A percentile compares a stretch with the other conserved stretches of the same genome.
These are phyloP conservation scores for Mamestra brassicae DNA, from an alignment of 2,888 invertebrate species.

Conservation along the genomic window DNA sequence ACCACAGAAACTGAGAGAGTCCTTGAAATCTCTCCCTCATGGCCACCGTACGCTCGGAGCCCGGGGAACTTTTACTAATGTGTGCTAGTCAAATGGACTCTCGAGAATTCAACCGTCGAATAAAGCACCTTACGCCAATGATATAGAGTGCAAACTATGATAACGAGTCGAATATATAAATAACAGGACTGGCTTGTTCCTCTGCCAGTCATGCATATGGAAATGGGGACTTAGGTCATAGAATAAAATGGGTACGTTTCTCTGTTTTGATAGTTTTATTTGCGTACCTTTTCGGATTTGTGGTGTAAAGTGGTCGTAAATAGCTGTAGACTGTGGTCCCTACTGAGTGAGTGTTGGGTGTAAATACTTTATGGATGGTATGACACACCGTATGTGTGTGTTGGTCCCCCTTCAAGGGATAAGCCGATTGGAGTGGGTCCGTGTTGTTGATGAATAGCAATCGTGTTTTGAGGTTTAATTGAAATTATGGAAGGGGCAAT, in stretches of 20 bases:
- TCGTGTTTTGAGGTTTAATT: conserved; percentile 61
- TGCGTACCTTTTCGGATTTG: conserved; percentile 70
- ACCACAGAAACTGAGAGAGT: conserved; percentile 62
- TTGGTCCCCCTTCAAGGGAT: conserved; percentile 49
- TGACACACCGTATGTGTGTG: conserved; percentile 41
- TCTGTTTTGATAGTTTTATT: conserved; percentile 73
- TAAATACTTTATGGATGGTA: conserved; percentile 53
- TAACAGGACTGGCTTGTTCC: conserved; percentile 76
- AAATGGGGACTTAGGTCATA: conserved; percentile 87
- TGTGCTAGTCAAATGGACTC: conserved; percentile 90
- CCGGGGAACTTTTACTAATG: conserved; percentile 89
- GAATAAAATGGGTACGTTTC: conserved; percentile 74
- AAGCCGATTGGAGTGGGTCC: conserved; percentile 60
- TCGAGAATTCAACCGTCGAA: conserved; percentile 79
- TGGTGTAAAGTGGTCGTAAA: conserved; percentile 66
- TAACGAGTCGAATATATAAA: conserved; percentile 72
- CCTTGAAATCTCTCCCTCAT: conserved; percentile 66
- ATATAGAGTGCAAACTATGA: conserved; percentile 77
- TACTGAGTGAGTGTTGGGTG: conserved; percentile 57
- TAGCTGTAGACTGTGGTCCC: conserved; percentile 46
- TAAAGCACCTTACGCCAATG: conserved; percentile 77
- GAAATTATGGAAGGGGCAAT: conserved; percentile 44
- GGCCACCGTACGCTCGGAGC: conserved; percentile 78
- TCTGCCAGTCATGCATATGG: conserved; percentile 89
- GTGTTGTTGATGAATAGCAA: conserved; percentile 62